These are phyloP conservation scores for Drosophila trapezifrons DNA, from an alignment of 1,140 invertebrate species.

Conservation along the genomic window DNA sequence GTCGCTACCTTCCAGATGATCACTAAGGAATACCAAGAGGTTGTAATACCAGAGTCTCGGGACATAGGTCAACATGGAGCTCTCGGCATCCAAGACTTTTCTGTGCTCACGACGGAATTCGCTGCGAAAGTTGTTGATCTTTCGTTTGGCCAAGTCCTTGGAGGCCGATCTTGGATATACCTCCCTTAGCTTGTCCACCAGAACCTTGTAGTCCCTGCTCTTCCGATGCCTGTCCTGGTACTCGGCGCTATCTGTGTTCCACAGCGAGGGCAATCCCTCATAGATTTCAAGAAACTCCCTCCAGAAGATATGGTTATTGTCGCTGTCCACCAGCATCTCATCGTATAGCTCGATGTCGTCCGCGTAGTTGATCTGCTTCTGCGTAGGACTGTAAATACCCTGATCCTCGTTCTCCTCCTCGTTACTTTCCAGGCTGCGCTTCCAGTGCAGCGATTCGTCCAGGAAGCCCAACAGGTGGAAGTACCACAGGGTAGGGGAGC, in stretches of 20 bases:
- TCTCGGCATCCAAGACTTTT: not conserved
- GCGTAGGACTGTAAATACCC: not conserved
- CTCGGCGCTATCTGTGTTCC: not conserved
- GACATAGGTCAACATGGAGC: not conserved
- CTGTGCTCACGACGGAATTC: not conserved
- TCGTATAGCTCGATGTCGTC: not conserved
- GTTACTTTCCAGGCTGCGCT: not conserved
- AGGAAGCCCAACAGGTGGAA: conserved; percentile 1
- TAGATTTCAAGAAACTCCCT: not conserved
- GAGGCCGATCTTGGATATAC: conserved; percentile 1
- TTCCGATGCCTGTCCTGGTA: not conserved
- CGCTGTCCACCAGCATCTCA: conserved; percentile 6
- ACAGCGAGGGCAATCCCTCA: not conserved
- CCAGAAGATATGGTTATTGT: not conserved
- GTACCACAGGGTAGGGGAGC: not conserved
- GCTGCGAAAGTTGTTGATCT: not conserved
- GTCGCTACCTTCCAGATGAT: not conserved
- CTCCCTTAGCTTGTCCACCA: conserved; percentile 2
- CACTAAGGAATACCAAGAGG: not conserved
- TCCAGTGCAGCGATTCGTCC: not conserved
- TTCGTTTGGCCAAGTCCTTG: not conserved
- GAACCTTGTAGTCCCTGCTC: not conserved
- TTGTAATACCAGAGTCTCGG: conserved; percentile 5
- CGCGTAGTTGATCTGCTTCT: not conserved
- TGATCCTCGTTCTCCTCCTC: not conserved